phyloP scores from a whole-genome alignment of 1,140 invertebrate species.

The Vanessa atalanta region DNA sequence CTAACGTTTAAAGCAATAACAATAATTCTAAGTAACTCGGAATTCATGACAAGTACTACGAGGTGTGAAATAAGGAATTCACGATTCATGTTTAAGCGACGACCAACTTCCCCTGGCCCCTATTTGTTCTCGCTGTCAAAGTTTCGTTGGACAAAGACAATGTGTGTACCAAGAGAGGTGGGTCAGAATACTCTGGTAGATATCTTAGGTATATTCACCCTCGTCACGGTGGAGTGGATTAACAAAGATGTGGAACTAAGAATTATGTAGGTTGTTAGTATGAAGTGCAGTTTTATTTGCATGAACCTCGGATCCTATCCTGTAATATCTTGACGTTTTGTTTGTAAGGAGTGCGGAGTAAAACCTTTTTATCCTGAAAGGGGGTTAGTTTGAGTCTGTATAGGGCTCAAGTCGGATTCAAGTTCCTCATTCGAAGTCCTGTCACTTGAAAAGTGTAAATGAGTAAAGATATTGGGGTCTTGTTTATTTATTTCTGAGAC shows the following conservation, averaged over 20 bases:
- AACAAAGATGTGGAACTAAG: constrained; percentile 29
- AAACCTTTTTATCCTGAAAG: constrained; percentile 9
- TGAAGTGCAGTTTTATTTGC: constrained; percentile 17
- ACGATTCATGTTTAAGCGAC: constrained; percentile 14
- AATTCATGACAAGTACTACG: constrained; percentile 22
- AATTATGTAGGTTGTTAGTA: constrained; percentile 24
- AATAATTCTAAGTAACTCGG: constrained; percentile 27
- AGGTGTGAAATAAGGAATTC: constrained; percentile 31
- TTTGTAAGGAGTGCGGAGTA: background rate
- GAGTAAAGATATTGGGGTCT: constrained; percentile 4
- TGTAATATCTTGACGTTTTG: constrained; percentile 10
- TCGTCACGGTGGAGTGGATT: constrained; percentile 22
- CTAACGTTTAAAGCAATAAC: constrained; percentile 24
- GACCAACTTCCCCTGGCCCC: constrained; percentile 18
- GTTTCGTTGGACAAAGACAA: constrained; percentile 20
- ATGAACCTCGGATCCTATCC: background rate
- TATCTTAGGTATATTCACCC: constrained; percentile 22
- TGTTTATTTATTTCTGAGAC: background rate
- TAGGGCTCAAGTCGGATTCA: background rate
- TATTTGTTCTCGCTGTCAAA: constrained; percentile 17
- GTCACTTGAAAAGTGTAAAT: constrained; percentile 1
- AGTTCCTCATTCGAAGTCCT: constrained; percentile 5
- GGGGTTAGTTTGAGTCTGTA: background rate
- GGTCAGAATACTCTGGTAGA: constrained; percentile 14
- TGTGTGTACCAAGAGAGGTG: constrained; percentile 17